Conservation (phyloP, 1,140 invertebrate species). For the Cydia pomonella region DNA sequence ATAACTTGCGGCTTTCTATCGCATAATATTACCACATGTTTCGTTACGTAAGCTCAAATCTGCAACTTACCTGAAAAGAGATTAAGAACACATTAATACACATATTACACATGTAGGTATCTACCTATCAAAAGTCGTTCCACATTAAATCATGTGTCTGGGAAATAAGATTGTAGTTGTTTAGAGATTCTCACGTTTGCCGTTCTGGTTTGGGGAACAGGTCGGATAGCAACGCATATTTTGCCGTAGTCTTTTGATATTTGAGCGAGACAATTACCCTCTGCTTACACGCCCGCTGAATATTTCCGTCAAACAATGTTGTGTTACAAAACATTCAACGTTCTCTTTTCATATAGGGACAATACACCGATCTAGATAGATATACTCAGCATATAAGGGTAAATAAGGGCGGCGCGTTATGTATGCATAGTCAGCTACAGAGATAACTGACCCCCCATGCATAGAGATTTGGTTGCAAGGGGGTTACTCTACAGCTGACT, state of each 20-base stretch:
- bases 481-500: too few species aligned
- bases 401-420: neutral
- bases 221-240: conserved; percentile 32
- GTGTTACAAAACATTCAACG: conserved; percentile 61
- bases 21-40: neutral
- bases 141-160: neutral
- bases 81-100: conserved; percentile 4
- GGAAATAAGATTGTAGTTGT: neutral
- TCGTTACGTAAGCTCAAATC: conserved; percentile 15
- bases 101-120: too few species aligned
- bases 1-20: neutral
- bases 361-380: neutral
- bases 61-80: conserved; percentile 30
- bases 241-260: conserved; percentile 42
- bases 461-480: too few species aligned
- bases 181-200: neutral
- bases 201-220: neutral
- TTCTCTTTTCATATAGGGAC: conserved; percentile 8
- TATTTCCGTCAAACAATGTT: conserved; percentile 64
- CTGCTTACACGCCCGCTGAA: conserved; percentile 55
- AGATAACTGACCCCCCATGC: too few species aligned
- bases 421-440: too few species aligned
- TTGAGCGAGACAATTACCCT: conserved; percentile 46
- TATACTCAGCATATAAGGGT: neutral
- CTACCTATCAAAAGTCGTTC: neutral